phyloP scores from a whole-genome alignment of 2,888 invertebrate species.

The Alcis repandata region DNA sequence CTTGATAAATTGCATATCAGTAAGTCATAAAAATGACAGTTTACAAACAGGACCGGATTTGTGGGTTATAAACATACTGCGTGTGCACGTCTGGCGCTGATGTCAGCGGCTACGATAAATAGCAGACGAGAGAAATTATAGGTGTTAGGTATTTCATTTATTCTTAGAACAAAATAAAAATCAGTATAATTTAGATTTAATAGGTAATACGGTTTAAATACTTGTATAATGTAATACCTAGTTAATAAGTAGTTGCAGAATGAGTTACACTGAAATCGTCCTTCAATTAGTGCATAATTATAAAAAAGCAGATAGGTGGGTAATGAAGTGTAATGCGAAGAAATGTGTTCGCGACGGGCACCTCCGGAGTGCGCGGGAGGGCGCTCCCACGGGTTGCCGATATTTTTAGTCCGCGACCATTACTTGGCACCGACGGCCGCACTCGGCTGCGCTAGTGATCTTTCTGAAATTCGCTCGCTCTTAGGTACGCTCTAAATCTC shows the following conservation, averaged over 20 bases:
- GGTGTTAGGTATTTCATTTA: conserved; percentile 30
- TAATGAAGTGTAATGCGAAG: conserved; percentile 74
- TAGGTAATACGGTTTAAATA: no score
- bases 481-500: conserved; percentile 80
- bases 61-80: conserved; percentile 27
- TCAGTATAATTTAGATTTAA: background rate
- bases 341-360: conserved; percentile 81
- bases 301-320: conserved; percentile 52
- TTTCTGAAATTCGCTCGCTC: conserved; percentile 82
- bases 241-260: background rate
- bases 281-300: conserved; percentile 39
- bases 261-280: background rate
- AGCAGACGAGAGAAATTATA: conserved; percentile 28
- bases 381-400: conserved; percentile 87
- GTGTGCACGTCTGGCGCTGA: conserved; percentile 34
- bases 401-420: conserved; percentile 90
- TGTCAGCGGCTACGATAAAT: conserved; percentile 35
- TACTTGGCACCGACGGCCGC: conserved; percentile 88
- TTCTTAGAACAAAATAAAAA: conserved; percentile 16
- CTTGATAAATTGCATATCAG: conserved; percentile 14
- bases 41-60: conserved; percentile 28
- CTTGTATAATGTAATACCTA: background rate
- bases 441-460: conserved; percentile 83
- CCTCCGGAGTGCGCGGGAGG: conserved; percentile 84
- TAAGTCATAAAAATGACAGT: conserved; percentile 28